A percentile compares a stretch with the other conserved stretches of the same genome.
phyloP scores from a whole-genome alignment of 2,888 invertebrate genomes.

The Masnerella sp. region DNA sequence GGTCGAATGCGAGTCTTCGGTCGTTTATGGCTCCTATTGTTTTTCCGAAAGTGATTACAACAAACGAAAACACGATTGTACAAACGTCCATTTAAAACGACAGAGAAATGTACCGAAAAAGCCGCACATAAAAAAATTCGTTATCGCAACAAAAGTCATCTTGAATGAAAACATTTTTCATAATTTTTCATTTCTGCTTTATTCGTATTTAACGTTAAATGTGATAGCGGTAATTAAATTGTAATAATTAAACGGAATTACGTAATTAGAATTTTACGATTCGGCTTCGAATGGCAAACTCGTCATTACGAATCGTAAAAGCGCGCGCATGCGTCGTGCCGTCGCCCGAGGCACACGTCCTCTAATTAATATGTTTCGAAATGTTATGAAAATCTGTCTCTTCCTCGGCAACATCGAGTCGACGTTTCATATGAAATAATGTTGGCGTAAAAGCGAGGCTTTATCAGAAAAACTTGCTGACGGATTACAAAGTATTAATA shows the following conservation, averaged over 20 bases:
- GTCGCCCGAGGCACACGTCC: conserved; percentile 26
- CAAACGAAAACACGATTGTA: conserved; percentile 30
- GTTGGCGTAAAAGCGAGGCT: conserved; percentile 22
- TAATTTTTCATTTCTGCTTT: no score
- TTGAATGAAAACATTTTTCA: no score
- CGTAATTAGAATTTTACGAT: conserved; percentile 36
- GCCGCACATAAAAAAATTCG: conserved; percentile 6
- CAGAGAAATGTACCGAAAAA: conserved; percentile 12
- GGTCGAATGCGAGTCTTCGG: conserved; percentile 66
- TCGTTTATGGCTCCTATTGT: conserved; percentile 56
- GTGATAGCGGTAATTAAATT: no score
- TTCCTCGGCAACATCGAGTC: conserved; percentile 3
- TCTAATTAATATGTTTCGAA: conserved; percentile 52
- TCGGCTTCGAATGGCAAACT: conserved; percentile 28
- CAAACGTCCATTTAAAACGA: conserved; percentile 15
- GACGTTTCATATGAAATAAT: conserved; percentile 42
- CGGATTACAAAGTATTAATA: conserved; percentile 49
- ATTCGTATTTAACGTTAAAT: no score
- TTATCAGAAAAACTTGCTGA: conserved; percentile 43
- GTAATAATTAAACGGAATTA: conserved; percentile 25
- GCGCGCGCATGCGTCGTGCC: not conserved
- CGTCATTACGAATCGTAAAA: conserved; percentile 25
- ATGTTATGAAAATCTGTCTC: conserved; percentile 31
- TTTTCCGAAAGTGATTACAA: conserved; percentile 58
- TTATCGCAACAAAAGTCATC: not conserved